Evolutionary conservation across 2,888 invertebrate species (phyloP), one percentile per base, ranked within the genome.

Genomic region (Cheilosia grossa): DNA sequence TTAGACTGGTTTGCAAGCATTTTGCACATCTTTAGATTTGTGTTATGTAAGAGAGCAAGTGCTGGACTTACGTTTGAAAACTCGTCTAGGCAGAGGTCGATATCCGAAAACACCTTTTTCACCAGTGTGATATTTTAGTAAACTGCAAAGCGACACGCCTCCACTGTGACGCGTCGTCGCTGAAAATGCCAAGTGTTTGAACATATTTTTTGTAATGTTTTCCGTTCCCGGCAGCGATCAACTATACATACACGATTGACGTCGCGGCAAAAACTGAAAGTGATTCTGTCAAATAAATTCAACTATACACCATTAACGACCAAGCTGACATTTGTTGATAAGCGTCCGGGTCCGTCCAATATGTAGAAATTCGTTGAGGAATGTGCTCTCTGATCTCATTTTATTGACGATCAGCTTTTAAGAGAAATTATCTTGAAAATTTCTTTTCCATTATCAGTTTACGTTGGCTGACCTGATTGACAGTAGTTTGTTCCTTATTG

Each of bases 51-150:
- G 21, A 10, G 21, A 44, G 10, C 2, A 15, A 42, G 3, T 42
- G 9, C 4, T 47, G 17, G 24, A 58, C 21, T 77, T 89, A 92
- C 92, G 89, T 91, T 89, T 88, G 83, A 88, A 92, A 54, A 87
- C 75, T 19, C 89, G 88, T 63, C 87, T 89, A 2, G 89, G 81
- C 58, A 87, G 82, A 2, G 91, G 91, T 19, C 89, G 88, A 83
- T 91, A 91, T 67, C 92, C 92, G 87, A 90, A 92, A 15, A 92
- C 90, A 44, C 91, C 92, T 10, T 89, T 88, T 53, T 90, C 88
- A 15, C 24, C 51, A 72, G 90, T 90, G 67, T 92, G 92, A 89
- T 92, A 92, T 19, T 70, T 67, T 64, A 53, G 64, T 7, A 54
- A 49, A 49, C 47, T 58, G 7, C 27, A 24, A 53, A 69, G 13